phyloP scores from a whole-genome alignment of 2,888 invertebrate species.

The Geotrupes spiniger region DNA sequence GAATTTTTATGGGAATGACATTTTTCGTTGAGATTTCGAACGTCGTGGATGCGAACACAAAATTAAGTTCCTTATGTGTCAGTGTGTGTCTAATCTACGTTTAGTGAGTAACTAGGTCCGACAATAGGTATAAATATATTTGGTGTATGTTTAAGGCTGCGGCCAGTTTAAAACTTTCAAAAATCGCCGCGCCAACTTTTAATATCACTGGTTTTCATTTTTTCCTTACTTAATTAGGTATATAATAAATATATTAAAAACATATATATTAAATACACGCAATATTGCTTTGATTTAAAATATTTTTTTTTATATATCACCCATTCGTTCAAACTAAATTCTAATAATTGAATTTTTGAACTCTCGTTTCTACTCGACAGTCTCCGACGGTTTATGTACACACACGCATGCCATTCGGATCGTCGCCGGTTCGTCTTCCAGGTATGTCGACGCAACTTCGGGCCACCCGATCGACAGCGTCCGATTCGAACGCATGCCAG shows the following conservation, averaged over 20 bases:
- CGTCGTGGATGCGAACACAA: too few species aligned
- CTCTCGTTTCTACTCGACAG: conserved; percentile 23
- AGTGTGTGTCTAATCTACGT: conserved; percentile 1
- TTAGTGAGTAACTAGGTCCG: conserved; percentile 23
- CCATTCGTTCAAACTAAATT: conserved; percentile 23
- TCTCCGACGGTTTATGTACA: conserved; percentile 14
- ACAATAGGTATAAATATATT: conserved; percentile 36
- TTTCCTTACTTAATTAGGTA: conserved; percentile 16
- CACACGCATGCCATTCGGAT: too few species aligned
- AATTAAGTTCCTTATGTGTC: too few species aligned
- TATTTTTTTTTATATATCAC: conserved; percentile 27
- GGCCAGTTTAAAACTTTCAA: conserved; percentile 30
- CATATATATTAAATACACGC: conserved; percentile 35
- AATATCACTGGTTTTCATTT: conserved; percentile 19
- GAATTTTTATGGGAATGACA: too few species aligned
- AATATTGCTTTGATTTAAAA: conserved; percentile 36
- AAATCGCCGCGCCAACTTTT: conserved; percentile 16
- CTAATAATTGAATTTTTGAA: conserved; percentile 32
- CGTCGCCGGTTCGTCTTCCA: too few species aligned
- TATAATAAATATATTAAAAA: conserved; percentile 32
- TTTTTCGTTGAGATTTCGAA: too few species aligned
- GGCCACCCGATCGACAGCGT: too few species aligned
- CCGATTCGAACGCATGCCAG: too few species aligned
- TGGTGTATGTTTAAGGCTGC: conserved; percentile 46
- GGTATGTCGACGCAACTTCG: too few species aligned